A percentile compares a stretch with the other conserved stretches of the same genome.
Conservation (phyloP, 2,797 vertebrate species). For the Poecilia velifera region DNA sequence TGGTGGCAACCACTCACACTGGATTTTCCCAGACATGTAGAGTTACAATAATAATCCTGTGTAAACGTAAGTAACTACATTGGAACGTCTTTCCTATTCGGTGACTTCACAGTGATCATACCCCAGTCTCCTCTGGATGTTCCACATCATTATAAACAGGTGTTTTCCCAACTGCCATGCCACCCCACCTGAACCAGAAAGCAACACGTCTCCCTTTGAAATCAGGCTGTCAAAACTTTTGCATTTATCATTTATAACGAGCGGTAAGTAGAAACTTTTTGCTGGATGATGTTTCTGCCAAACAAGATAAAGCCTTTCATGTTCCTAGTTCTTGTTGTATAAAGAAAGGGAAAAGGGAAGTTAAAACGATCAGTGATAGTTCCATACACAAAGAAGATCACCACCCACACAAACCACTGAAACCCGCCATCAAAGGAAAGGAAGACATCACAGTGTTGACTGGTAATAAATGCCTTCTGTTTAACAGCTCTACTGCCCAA, state of each 20-base stretch:
- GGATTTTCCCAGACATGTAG: background rate
- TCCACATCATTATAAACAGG: background rate
- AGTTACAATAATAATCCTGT: background rate
- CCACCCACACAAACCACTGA: slow-evolving; percentile 34
- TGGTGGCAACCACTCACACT: background rate
- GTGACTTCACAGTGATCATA: background rate
- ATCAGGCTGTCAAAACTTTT: slow-evolving; percentile 1
- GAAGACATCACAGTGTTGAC: slow-evolving; percentile 14
- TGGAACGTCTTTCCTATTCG: background rate
- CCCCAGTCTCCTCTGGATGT: background rate
- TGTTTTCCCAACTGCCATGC: background rate
- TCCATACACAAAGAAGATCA: slow-evolving; percentile 21
- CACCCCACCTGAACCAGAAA: background rate
- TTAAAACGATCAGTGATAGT: slow-evolving; percentile 28
- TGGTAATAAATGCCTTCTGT: slow-evolving; percentile 15
- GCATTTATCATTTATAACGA: background rate
- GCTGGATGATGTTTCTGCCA: slow-evolving; percentile 5
- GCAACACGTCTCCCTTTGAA: background rate
- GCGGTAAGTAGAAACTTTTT: slow-evolving; percentile 3
- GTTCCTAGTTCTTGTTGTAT: slow-evolving; percentile 2
- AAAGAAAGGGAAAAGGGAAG: slow-evolving; percentile 15
- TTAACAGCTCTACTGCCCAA: slow-evolving; percentile 10
- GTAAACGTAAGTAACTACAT: background rate
- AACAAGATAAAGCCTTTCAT: slow-evolving; percentile 18
- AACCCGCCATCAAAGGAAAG: slow-evolving; percentile 30